Evolutionary conservation across 1,140 invertebrate species (phyloP).

Genomic region (Neelides sp.): DNA sequence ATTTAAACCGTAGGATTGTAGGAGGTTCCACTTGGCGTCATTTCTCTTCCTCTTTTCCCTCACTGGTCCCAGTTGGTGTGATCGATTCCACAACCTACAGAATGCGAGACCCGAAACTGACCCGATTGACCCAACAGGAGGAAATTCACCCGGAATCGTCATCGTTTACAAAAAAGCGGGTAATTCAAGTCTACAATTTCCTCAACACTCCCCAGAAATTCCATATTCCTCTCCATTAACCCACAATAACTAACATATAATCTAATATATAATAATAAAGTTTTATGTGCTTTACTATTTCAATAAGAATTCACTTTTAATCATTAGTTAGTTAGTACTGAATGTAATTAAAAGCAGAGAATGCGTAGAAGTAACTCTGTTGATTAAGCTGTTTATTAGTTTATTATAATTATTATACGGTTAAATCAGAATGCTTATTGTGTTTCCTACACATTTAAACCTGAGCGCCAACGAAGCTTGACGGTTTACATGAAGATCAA

Average conservation of each 20-base stretch:
- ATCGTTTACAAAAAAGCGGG: slow-evolving; percentile 31
- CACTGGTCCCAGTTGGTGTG: slow-evolving; percentile 1
- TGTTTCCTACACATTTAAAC: too few relatives aligned
- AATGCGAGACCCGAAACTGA: slow-evolving; percentile 18
- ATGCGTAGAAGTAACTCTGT: too few relatives aligned
- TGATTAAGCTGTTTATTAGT: too few relatives aligned
- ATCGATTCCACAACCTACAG: slow-evolving; percentile 20
- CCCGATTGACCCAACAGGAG: slow-evolving; percentile 28
- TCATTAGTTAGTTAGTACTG: background rate
- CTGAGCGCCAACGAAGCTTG: too few relatives aligned
- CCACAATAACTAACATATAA: background rate
- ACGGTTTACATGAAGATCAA: too few relatives aligned
- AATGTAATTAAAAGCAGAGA: too few relatives aligned
- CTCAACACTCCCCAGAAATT: background rate
- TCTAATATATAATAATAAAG: too few relatives aligned
- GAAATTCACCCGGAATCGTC: slow-evolving; percentile 29
- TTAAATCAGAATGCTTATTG: too few relatives aligned
- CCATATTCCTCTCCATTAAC: background rate
- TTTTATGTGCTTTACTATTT: background rate
- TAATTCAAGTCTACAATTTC: slow-evolving; percentile 3
- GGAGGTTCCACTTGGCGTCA: background rate
- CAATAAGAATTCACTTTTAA: background rate
- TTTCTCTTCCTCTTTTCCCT: background rate
- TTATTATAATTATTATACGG: too few relatives aligned
- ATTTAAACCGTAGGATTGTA: too few relatives aligned